A percentile compares a stretch with the other conserved stretches of the same genome.
Conservation (phyloP, 2,888 invertebrate species). For the Parnassius smintheus region DNA sequence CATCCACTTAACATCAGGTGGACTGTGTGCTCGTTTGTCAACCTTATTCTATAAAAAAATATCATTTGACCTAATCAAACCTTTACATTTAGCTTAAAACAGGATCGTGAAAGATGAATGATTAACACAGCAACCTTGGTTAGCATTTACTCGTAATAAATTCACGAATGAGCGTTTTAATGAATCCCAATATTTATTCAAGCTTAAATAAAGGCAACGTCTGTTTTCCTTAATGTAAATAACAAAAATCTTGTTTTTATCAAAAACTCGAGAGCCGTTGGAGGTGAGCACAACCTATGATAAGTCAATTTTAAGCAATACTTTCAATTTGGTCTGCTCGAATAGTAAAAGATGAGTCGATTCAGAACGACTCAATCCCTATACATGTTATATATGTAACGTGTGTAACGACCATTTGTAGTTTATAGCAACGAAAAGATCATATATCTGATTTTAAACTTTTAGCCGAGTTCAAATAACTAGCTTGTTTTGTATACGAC, state of each 20-base stretch:
- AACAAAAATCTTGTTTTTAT: constrained; percentile 9
- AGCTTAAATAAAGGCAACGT: not conserved
- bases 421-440: too few relatives aligned
- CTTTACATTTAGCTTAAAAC: too few relatives aligned
- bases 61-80: too few relatives aligned
- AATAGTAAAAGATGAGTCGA: constrained; percentile 10
- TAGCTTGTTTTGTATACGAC: too few relatives aligned
- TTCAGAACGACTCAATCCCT: constrained; percentile 4
- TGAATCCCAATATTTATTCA: too few relatives aligned
- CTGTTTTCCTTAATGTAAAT: constrained; percentile 15
- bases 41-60: too few relatives aligned
- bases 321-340: not conserved
- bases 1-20: too few relatives aligned
- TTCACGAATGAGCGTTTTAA: constrained; percentile 1
- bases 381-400: not conserved
- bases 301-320: constrained; percentile 12
- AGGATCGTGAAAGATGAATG: too few relatives aligned
- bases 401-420: too few relatives aligned
- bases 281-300: constrained; percentile 5
- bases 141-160: constrained; percentile 2
- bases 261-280: constrained; percentile 10
- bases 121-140: not conserved
- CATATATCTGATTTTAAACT: too few relatives aligned
- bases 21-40: too few relatives aligned
- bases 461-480: too few relatives aligned